These are phyloP conservation scores for Iphiclides podalirius DNA, from an alignment of 2,888 invertebrate species.

Conservation along the genomic window DNA sequence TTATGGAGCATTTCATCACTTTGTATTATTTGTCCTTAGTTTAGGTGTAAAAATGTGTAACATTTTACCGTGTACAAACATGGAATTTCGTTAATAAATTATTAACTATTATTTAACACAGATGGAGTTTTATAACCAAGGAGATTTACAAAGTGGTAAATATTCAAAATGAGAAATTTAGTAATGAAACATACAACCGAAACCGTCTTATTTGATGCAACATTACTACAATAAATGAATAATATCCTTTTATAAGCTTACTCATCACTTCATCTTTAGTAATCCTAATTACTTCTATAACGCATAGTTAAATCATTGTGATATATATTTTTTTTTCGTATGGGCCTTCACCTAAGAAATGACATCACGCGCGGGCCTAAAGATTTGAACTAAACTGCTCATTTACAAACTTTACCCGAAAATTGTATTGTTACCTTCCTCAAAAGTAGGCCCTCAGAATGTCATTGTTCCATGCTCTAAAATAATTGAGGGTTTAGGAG, in stretches of 20 bases:
- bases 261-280: constrained; percentile 20
- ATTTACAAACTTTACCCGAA: constrained; percentile 35
- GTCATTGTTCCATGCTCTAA: constrained; percentile 31
- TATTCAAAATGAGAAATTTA: constrained; percentile 7
- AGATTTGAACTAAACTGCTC: no score
- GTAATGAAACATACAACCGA: constrained; percentile 12
- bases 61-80: not conserved
- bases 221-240: constrained; percentile 4
- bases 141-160: constrained; percentile 10
- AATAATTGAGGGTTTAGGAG: constrained; percentile 48
- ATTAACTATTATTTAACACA: no score
- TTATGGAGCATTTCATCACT: not conserved
- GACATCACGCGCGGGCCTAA: constrained; percentile 25
- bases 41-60: not conserved
- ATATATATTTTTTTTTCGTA: constrained; percentile 11
- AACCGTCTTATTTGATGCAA: constrained; percentile 1
- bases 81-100: no score
- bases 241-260: constrained; percentile 8
- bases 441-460: constrained; percentile 60
- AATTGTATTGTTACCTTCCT: constrained; percentile 45
- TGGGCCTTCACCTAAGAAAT: not conserved
- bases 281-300: constrained; percentile 20
- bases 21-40: not conserved
- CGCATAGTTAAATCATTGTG: constrained; percentile 15
- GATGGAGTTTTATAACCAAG: constrained; percentile 1